These are phyloP conservation scores for Goniozus legneri DNA, from an alignment of 1,140 invertebrate species.

Conservation along the genomic window DNA sequence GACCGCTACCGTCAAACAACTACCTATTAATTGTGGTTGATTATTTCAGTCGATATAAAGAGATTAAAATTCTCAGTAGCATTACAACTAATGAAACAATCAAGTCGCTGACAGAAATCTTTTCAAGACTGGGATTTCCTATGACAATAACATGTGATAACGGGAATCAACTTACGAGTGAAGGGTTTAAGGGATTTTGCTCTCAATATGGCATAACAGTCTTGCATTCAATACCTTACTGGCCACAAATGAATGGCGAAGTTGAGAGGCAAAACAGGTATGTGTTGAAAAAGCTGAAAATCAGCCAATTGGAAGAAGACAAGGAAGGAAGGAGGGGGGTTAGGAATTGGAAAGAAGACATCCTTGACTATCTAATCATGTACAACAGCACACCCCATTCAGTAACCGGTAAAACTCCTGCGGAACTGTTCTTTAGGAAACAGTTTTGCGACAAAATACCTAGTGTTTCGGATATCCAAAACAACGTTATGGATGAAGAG, in stretches of 20 bases:
- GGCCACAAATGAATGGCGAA: conserved; percentile 38
- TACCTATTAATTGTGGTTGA: conserved; percentile 27
- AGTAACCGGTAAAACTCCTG: not conserved
- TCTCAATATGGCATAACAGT: conserved; percentile 22
- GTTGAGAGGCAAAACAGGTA: conserved; percentile 35
- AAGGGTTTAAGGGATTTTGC: not conserved
- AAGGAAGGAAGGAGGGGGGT: too few relatives aligned
- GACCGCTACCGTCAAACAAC: conserved; percentile 26
- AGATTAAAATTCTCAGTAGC: not conserved
- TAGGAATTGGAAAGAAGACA: not conserved
- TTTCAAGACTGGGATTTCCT: not conserved
- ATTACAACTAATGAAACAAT: not conserved
- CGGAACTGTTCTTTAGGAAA: not conserved
- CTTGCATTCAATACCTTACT: conserved; percentile 27
- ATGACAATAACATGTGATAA: not conserved
- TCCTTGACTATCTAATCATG: not conserved
- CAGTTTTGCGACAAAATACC: not conserved
- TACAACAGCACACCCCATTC: not conserved
- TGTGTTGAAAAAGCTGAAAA: conserved; percentile 27
- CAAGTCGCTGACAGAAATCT: not conserved
- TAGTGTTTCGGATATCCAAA: not conserved
- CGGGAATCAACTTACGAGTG: not conserved
- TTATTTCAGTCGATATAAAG: conserved; percentile 10
- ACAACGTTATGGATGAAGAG: not conserved
- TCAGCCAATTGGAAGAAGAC: conserved; percentile 11